phyloP scores from a whole-genome alignment of 2,113 vertebrate genomes.

The Cathartes aura region DNA sequence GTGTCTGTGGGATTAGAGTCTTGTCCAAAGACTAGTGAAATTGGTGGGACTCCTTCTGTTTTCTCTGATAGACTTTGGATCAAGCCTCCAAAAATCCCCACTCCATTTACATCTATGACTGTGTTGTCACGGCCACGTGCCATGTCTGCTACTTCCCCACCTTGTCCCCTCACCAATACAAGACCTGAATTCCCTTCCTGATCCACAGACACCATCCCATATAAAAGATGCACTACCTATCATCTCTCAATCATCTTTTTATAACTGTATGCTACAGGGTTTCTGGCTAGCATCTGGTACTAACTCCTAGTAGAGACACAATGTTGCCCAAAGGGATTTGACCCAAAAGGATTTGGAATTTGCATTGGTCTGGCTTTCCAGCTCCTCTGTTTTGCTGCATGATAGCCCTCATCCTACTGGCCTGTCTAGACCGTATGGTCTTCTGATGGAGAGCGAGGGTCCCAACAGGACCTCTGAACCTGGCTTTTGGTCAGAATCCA shows the following conservation, averaged over 20 bases:
- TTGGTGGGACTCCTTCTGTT: not conserved
- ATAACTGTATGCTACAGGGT: not conserved
- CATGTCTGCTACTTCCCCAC: not conserved
- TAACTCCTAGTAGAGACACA: not conserved
- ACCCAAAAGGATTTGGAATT: not conserved
- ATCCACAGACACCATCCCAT: not conserved
- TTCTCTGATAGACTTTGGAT: not conserved
- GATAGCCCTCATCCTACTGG: not conserved
- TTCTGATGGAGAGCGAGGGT: not conserved
- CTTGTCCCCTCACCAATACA: not conserved
- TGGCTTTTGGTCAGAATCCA: not conserved
- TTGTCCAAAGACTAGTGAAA: not conserved
- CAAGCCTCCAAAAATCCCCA: not conserved
- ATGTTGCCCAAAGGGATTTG: not conserved
- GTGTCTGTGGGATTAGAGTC: not conserved
- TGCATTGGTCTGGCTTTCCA: not conserved
- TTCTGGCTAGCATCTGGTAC: not conserved
- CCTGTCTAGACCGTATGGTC: not conserved
- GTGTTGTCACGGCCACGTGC: not conserved
- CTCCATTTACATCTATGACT: not conserved
- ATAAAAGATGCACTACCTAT: not conserved
- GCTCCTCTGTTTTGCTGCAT: not conserved
- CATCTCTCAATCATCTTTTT: not conserved
- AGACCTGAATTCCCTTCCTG: not conserved
- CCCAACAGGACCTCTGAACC: not conserved